phyloP scores from a whole-genome alignment of 2,888 invertebrate species.

The Cheilosia scutellata region DNA sequence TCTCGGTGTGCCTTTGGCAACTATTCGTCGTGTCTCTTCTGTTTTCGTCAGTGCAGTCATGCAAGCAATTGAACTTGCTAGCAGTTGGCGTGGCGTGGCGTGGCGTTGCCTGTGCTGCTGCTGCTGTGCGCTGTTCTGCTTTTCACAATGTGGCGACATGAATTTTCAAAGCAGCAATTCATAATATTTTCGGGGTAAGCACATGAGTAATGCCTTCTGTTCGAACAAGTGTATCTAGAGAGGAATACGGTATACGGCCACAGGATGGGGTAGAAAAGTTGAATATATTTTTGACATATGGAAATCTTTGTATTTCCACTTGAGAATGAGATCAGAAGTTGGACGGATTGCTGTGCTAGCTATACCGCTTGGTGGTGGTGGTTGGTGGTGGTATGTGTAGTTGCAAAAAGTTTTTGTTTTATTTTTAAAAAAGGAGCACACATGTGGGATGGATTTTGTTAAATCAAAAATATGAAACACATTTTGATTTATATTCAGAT shows the following conservation, averaged over 20 bases:
- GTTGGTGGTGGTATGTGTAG: slow-evolving; percentile 38
- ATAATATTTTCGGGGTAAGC: slow-evolving; percentile 69
- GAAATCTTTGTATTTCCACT: slow-evolving; percentile 70
- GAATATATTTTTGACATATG: slow-evolving; percentile 68
- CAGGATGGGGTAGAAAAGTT: slow-evolving; percentile 40
- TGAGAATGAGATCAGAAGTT: slow-evolving; percentile 72
- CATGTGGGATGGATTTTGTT: slow-evolving; percentile 23
- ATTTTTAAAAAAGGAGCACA: slow-evolving; percentile 3
- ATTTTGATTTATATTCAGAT: slow-evolving; percentile 46
- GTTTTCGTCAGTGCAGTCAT: slow-evolving; percentile 68
- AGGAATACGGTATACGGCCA: slow-evolving; percentile 6
- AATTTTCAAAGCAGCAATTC: slow-evolving; percentile 69
- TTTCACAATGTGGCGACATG: slow-evolving; percentile 65
- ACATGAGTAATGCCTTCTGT: slow-evolving; percentile 75
- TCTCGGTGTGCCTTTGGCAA: neutral
- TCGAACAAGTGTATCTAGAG: slow-evolving; percentile 71
- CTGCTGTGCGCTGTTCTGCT: slow-evolving; percentile 40
- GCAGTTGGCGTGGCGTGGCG: slow-evolving; percentile 51
- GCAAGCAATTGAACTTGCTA: slow-evolving; percentile 70
- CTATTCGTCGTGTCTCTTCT: slow-evolving; percentile 6
- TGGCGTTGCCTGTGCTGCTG: slow-evolving; percentile 6
- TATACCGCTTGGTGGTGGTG: neutral
- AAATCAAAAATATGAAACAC: neutral
- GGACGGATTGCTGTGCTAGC: slow-evolving; percentile 34
- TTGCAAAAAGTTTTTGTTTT: slow-evolving; percentile 35